Conservation (phyloP, 1,140 invertebrate species). For the Pantala flavescens region DNA sequence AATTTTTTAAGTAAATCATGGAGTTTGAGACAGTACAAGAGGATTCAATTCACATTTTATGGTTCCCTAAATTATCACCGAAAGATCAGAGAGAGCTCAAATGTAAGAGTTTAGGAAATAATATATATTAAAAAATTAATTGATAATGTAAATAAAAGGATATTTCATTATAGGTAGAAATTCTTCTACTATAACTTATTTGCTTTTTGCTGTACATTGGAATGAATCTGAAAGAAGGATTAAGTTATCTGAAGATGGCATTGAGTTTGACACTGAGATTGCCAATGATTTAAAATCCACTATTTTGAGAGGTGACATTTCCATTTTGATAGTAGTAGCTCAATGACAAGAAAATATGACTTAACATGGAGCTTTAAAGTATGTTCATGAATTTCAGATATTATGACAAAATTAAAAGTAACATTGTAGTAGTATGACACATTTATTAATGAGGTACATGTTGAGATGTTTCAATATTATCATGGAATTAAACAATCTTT, state of each 20-base stretch:
- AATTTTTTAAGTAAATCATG: too few species aligned
- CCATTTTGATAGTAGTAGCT: background rate
- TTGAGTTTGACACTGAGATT: background rate
- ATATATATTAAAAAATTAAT: background rate
- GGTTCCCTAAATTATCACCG: background rate
- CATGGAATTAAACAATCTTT: too few species aligned
- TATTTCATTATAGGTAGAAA: background rate
- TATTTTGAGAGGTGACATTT: background rate
- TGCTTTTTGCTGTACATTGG: background rate
- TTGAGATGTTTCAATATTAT: too few species aligned
- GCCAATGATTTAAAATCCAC: background rate
- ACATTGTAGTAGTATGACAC: too few species aligned
- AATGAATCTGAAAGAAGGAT: background rate
- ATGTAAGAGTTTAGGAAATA: background rate
- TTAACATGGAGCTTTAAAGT: too few species aligned
- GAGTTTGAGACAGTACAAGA: background rate
- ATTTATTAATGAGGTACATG: too few species aligned
- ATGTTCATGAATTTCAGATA: too few species aligned
- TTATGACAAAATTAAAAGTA: too few species aligned
- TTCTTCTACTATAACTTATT: background rate
- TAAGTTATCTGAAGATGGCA: background rate
- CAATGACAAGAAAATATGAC: too few species aligned
- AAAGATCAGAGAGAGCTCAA: background rate
- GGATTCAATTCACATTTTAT: background rate
- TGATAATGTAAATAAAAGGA: background rate